These are phyloP conservation scores for Sminthopsis crassicaudata DNA, from an alignment of 2,113 vertebrate species.

Conservation along the genomic window DNA sequence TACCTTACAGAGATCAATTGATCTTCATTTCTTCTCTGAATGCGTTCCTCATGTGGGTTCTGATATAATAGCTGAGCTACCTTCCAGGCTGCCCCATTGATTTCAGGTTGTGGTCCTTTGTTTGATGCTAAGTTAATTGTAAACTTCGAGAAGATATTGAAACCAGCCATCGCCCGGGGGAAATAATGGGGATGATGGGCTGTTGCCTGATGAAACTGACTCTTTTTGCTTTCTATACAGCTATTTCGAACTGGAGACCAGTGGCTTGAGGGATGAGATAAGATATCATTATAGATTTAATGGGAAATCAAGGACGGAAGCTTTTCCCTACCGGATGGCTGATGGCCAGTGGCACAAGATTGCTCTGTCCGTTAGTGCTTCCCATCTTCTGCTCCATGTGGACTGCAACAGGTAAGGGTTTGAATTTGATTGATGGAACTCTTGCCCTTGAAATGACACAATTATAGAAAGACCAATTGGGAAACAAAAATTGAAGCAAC, in stretches of 20 bases:
- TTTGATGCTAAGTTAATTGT: slow-evolving; percentile 32
- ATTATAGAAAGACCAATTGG: neutral
- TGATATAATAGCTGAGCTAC: neutral
- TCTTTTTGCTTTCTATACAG: slow-evolving; percentile 80
- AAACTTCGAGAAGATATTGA: slow-evolving; percentile 4
- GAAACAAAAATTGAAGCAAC: slow-evolving; percentile 52
- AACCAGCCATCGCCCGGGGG: neutral
- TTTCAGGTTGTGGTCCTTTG: slow-evolving; percentile 9
- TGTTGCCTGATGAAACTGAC: slow-evolving; percentile 20
- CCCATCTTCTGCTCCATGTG: slow-evolving; percentile 92
- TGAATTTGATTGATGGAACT: neutral
- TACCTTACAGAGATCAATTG: neutral
- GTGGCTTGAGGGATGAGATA: slow-evolving; percentile 93
- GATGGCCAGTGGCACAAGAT: slow-evolving; percentile 96
- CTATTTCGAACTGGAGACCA: slow-evolving; percentile 98
- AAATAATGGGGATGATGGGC: neutral
- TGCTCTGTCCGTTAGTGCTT: slow-evolving; percentile 91
- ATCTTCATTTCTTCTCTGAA: neutral
- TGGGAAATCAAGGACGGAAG: slow-evolving; percentile 91
- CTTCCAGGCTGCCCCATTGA: neutral
- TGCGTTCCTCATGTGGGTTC: neutral
- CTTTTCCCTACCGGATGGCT: slow-evolving; percentile 94
- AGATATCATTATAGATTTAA: slow-evolving; percentile 93
- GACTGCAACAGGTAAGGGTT: slow-evolving; percentile 94
- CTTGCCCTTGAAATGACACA: slow-evolving; percentile 11